A percentile compares a stretch with the other conserved stretches of the same genome.
Evolutionary conservation across 2,113 vertebrate genomes (phyloP).

Genomic region (Buteo buteo): DNA sequence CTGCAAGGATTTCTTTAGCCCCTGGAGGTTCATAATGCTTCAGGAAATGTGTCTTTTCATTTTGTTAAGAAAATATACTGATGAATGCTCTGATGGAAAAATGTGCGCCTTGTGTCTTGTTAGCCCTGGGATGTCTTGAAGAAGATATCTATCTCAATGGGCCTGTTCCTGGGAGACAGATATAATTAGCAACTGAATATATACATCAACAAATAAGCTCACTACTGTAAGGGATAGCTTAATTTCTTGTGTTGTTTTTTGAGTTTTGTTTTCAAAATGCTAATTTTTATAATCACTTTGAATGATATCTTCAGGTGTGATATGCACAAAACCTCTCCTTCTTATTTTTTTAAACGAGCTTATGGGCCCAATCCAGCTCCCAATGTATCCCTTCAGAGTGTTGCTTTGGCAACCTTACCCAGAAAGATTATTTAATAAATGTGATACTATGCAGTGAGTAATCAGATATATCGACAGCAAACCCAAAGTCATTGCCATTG

Average conservation of each 20-base stretch:
- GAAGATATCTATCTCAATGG: not conserved
- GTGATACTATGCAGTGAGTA: not conserved
- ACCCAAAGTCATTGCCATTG: not conserved
- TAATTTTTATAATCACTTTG: not conserved
- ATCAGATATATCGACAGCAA: not conserved
- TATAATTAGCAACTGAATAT: not conserved
- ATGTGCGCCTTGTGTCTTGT: not conserved
- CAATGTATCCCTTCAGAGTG: not conserved
- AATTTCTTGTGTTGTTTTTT: not conserved
- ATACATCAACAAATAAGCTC: not conserved
- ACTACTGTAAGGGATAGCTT: not conserved
- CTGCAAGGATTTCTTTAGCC: constrained; percentile 22
- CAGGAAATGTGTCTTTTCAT: constrained; percentile 4
- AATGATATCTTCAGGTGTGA: not conserved
- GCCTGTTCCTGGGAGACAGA: not conserved
- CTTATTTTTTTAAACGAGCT: not conserved
- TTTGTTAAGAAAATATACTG: constrained; percentile 44
- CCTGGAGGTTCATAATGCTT: not conserved
- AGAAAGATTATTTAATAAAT: not conserved
- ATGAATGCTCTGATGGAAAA: not conserved
- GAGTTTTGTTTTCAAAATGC: not conserved
- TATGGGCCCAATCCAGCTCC: not conserved
- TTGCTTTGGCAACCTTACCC: not conserved
- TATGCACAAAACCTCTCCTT: not conserved
- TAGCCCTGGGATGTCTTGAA: not conserved